Conservation (phyloP, 2,888 invertebrate species). For the Pristionchus japonicus region DNA sequence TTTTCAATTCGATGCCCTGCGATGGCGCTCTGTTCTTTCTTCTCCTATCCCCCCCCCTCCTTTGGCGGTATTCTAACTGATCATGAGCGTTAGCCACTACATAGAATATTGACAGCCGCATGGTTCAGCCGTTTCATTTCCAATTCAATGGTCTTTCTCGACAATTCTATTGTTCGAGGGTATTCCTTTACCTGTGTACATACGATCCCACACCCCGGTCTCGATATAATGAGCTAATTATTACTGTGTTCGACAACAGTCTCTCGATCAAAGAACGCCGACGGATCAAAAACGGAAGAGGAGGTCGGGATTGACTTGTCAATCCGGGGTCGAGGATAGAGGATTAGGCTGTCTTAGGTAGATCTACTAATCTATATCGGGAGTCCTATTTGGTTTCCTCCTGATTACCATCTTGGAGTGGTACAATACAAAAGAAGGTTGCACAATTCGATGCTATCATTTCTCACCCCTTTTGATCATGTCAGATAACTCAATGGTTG, state of each 20-base stretch:
- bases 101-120: slow-evolving; percentile 8
- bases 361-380: slow-evolving; percentile 18
- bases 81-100: neutral
- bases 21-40: neutral
- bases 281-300: slow-evolving; percentile 24
- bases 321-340: slow-evolving; percentile 24
- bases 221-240: slow-evolving; percentile 33
- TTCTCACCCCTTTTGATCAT: neutral
- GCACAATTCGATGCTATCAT: neutral
- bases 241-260: slow-evolving; percentile 38
- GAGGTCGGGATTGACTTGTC: slow-evolving; percentile 30
- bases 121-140: slow-evolving; percentile 5
- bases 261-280: neutral
- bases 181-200: neutral
- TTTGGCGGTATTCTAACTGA: neutral
- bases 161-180: neutral
- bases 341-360: slow-evolving; percentile 28
- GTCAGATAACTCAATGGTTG: neutral
- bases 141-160: neutral
- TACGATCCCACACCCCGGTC: neutral
- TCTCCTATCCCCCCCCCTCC: neutral
- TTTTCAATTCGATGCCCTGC: neutral
- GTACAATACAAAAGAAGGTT: neutral
- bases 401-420: neutral
- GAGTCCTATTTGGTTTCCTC: neutral